phyloP scores from a whole-genome alignment of 2,113 vertebrate species.

The Kryptolebias marmoratus region DNA sequence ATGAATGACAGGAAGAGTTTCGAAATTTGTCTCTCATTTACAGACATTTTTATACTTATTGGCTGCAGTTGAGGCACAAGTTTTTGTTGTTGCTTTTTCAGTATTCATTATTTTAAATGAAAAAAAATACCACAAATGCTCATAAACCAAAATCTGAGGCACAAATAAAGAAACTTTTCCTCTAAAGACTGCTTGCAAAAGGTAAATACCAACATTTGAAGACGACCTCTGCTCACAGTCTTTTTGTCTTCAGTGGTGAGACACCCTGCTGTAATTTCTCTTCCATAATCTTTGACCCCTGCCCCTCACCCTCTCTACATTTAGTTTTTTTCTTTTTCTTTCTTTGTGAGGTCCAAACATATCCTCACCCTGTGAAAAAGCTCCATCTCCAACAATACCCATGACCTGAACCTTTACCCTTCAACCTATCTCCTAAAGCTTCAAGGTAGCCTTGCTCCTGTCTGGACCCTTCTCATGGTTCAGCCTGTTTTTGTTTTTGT shows the following conservation, averaged over 20 bases:
- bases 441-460: constrained; percentile 32
- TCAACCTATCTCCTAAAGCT: constrained; percentile 41
- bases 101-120: neutral
- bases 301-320: neutral
- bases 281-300: constrained; percentile 12
- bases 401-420: constrained; percentile 24
- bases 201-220: constrained; percentile 9
- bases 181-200: constrained; percentile 20
- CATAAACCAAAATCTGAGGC: constrained; percentile 14
- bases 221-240: neutral
- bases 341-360: constrained; percentile 22
- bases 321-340: constrained; percentile 10
- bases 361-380: constrained; percentile 37
- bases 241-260: neutral
- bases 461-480: constrained; percentile 32
- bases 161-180: constrained; percentile 51
- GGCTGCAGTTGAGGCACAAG: neutral
- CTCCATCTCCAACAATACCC: constrained; percentile 60
- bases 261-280: constrained; percentile 33
- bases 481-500: neutral
- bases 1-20: constrained; percentile 32
- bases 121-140: neutral
- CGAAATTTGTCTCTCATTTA: constrained; percentile 30
- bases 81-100: neutral
- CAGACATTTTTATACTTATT: neutral